Base-by-base conservation (phyloP, 2,113 vertebrate species). In the Lophius piscatorius region DNA sequence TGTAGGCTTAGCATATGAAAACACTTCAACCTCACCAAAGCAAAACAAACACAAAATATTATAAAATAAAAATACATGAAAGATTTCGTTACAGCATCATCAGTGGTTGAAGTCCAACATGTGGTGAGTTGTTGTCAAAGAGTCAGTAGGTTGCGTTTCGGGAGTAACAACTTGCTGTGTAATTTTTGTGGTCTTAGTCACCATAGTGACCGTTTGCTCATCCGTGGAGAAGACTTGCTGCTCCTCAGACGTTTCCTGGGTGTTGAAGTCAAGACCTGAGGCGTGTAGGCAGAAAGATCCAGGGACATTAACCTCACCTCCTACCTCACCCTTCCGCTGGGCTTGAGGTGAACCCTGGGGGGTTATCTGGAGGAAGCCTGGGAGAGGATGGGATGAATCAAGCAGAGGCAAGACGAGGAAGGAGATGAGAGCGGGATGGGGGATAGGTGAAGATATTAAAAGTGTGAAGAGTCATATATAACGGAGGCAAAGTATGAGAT, bases 251-350 rank as follows among this genome's bases (percentile, higher is more conserved):
- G 40, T 63, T 9, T 87, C 77, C n/a, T 86, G 72, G 12, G 82
- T 69, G 33, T 88, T 83, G 49, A 93, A 92, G 20, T 91, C 88
- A 23, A 92, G 70, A 0, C 70, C 89, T 13, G 94, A 92, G 56
- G 92, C 74, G 65, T 90, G 87, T 21, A 93, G 81, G 68, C 86
- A 87, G 81, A 93, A 88, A 8, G 87, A 85, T 2, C 87, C 90
- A 1, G 73, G 71, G 6, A 86, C 74, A 4, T 89, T 85, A 2
- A 54, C 81, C 4, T 89, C 86, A 4, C 76, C 83, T 18, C 60
- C 83, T 2, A 89, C 71, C 70, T 74, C 84, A 4, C 87, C 85
- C 66, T 55, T 74, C 41, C 64, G 74, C 70, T 83, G 82, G 35
- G 78, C 83, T 57, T 56, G 81, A 33, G 90, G 88, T 52, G 91